A percentile compares a stretch with the other conserved stretches of the same genome.
These are phyloP conservation scores for Phorcus lineatus DNA, from an alignment of 2,888 invertebrate species.

Conservation along the genomic window DNA sequence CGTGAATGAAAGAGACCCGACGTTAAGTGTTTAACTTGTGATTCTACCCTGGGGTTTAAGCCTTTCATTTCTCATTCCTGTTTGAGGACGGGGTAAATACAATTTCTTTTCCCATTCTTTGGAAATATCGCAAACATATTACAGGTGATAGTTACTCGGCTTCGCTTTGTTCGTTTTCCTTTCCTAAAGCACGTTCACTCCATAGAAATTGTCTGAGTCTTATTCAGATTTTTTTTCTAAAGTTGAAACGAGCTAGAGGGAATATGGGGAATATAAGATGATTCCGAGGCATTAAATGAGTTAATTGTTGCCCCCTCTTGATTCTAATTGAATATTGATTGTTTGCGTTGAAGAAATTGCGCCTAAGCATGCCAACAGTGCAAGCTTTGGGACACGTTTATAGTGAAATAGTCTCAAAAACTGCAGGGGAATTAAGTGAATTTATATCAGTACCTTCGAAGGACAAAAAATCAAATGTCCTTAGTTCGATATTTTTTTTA, in stretches of 20 bases:
- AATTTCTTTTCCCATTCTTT: neutral
- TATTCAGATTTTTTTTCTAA: slow-evolving; percentile 1
- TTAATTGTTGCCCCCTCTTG: slow-evolving; percentile 10
- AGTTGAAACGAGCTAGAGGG: neutral
- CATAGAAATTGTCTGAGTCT: neutral
- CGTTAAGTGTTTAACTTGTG: slow-evolving; percentile 14
- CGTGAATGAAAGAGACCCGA: neutral
- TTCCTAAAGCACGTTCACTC: neutral
- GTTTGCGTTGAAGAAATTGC: slow-evolving; percentile 17
- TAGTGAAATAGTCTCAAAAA: neutral
- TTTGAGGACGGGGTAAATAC: slow-evolving; percentile 6
- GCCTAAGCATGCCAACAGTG: slow-evolving; percentile 7
- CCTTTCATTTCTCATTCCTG: neutral
- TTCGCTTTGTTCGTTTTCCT: neutral
- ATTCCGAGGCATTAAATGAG: neutral
- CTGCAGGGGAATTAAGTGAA: neutral
- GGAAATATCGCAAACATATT: slow-evolving; percentile 7
- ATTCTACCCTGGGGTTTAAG: neutral
- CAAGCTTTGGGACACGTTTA: neutral
- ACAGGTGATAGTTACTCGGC: neutral
- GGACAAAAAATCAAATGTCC: too few relatives aligned
- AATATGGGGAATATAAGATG: slow-evolving; percentile 4
- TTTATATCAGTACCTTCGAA: too few relatives aligned
- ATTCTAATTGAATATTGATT: slow-evolving; percentile 24
- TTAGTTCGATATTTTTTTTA: too few relatives aligned